Evolutionary conservation across 2,113 vertebrate genomes (phyloP), one percentile per base, ranked within the genome.

Genomic region (Stercorarius parasiticus): DNA sequence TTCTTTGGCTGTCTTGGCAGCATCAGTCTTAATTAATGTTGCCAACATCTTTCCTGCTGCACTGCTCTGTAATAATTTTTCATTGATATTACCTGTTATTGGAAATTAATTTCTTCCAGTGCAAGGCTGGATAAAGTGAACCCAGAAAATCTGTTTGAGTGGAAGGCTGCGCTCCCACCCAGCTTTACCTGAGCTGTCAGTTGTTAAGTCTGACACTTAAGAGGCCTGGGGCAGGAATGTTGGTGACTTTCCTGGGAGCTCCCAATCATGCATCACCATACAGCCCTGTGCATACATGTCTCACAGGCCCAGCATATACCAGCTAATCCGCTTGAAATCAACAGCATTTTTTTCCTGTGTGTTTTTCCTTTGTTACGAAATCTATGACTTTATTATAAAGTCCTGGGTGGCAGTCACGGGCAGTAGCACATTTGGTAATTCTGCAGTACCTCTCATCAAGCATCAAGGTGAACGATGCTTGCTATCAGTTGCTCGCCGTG

Each of bases 401-500:
- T 59, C 43, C 8, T 15, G 23, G 36, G 13, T 40, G 91, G 62
- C 26, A 89, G 65, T 67, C 49, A 49, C 0, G 0, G 43, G 8
- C 53, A 85, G 45, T 26, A n/a, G 25, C 15, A 43, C n/a, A 6
- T 40, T 38, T 82, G 84, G 76, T 52, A 96, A 82, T 85, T 56
- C 70, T 69, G 45, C 85, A 27, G 23, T 47, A 20, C 52, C 62
- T 76, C 25, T 59, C 58, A 53, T 69, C 32, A 61, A 79, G 30
- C 58, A 76, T 53, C 81, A 56, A 36, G 40, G 45, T 45, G 66
- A 91, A 29, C 0, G 4, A 65, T 2, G 1, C 5, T 84, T 52
- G 13, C 47, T 76, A n/a, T 64, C 4, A 0, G 4, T 71, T 82
- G 30, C 62, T 82, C 1, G 0, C 15, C 2, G 1, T 36, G 15